phyloP scores from a whole-genome alignment of 2,888 invertebrate genomes.

The Melanophora roralis region DNA sequence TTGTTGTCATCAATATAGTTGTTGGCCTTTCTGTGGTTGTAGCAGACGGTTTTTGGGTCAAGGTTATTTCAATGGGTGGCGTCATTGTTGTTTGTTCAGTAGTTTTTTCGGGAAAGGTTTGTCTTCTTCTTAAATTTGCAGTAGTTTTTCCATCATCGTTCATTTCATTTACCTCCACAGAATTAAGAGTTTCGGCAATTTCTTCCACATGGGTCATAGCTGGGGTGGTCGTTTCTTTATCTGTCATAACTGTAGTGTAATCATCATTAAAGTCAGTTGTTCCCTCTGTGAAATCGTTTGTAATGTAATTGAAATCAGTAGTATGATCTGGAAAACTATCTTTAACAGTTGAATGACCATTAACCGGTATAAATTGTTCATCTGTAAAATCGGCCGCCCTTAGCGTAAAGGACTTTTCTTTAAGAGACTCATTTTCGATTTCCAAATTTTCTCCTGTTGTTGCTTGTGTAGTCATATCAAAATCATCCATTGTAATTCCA shows the following conservation, averaged over 20 bases:
- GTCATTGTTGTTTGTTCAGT: not conserved
- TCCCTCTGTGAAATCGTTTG: not conserved
- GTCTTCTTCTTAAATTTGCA: not conserved
- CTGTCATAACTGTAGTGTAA: not conserved
- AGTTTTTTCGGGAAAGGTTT: not conserved
- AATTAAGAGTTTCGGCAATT: not conserved
- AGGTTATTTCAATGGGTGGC: not conserved
- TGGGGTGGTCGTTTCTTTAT: not conserved
- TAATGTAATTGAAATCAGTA: not conserved
- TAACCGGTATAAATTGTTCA: slow-evolving; percentile 35
- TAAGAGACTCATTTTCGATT: not conserved
- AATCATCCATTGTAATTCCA: not conserved
- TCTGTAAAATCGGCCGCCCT: slow-evolving; percentile 1
- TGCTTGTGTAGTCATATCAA: not conserved
- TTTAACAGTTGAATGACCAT: not conserved
- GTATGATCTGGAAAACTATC: not conserved
- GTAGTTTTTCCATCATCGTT: not conserved
- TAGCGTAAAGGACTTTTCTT: not conserved
- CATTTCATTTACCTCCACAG: not conserved
- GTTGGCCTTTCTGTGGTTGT: not conserved
- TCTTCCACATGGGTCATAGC: not conserved
- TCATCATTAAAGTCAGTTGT: not conserved
- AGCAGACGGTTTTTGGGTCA: not conserved
- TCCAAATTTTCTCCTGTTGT: not conserved
- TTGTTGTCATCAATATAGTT: not conserved